Base-by-base conservation (phyloP, 2,797 vertebrate genomes). In the Accipiter superciliosus region DNA sequence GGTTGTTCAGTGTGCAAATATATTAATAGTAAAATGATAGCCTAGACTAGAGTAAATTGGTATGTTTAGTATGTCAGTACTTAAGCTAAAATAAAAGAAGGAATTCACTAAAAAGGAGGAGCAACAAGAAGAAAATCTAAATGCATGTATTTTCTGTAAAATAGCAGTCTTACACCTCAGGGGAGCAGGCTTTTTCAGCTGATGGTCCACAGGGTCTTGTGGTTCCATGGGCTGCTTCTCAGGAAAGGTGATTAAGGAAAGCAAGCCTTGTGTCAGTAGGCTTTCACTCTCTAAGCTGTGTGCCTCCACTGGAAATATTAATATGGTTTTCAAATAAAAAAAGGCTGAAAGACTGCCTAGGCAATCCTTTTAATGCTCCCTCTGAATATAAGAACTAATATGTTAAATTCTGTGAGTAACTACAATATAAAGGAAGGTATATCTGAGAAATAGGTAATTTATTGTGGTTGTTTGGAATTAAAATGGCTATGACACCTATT, bases 391-490 rank as follows among this genome's bases (percentile, higher is more conserved):
- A 52, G 82, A 61, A 52, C 39, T 2, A 22, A 3, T 7, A 5
- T 29, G 85, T 65, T 87, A 35, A 78, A 45, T 83, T 85, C 57
- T 49, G 20, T 83, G 82, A 31, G 53, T 63, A 29, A 22, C 52
- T 62, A 17, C 37, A 29, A 22, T 40, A 65, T 70, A 65, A 63
- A 83, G 67, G 67, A 29, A 71, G 57, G 79, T 35, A 5, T 49
- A n/a, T 53, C 79, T 92, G 84, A 81, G 87, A 57, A 93, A 53
- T 4, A 17, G 57, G 42, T 2, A 1, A 62, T 93, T 96, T 76
- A 58, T 58, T 91, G 57, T 21, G 17, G 74, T 53, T 15, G 82
- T n/a, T 95, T 81, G 91, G 92, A 81, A 87, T 92, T 78, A 91
- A 90, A 95, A 81, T 58, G 82, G 67, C 74, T 65, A 4, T 78